phyloP scores from a whole-genome alignment of 2,113 vertebrate genomes.

The Prunella fulvescens region DNA sequence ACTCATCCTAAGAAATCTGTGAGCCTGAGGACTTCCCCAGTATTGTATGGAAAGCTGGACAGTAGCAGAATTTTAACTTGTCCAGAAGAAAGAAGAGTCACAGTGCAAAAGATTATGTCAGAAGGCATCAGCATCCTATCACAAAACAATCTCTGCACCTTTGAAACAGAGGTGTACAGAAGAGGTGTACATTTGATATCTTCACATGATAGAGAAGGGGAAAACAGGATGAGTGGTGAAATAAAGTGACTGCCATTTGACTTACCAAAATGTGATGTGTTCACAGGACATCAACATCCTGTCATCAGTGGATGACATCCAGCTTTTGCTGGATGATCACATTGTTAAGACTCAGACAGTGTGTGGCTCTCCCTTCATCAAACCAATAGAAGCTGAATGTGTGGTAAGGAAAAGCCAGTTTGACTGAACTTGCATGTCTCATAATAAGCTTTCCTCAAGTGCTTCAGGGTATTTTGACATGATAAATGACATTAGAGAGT shows the following conservation, averaged over 20 bases:
- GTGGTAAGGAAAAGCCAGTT: conserved; percentile 74
- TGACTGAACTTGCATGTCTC: neutral
- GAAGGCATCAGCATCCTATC: neutral
- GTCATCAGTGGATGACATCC: conserved; percentile 87
- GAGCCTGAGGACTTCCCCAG: neutral
- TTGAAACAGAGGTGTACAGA: neutral
- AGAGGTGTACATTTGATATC: neutral
- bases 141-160: neutral
- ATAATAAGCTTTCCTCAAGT: neutral
- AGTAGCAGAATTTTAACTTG: neutral
- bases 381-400: conserved; percentile 85
- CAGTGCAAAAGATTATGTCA: neutral
- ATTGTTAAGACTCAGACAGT: conserved; percentile 91
- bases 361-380: conserved; percentile 87
- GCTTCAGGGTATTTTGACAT: neutral
- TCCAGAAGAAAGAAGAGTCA: neutral
- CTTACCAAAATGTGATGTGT: neutral
- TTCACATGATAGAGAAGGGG: neutral
- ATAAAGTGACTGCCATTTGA: neutral
- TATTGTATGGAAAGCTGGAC: neutral
- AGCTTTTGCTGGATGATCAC: conserved; percentile 88
- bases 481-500: neutral
- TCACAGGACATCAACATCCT: conserved; percentile 83
- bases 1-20: neutral
- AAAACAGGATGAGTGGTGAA: neutral